phyloP scores from a whole-genome alignment of 2,797 vertebrate species.

The Agapornis canus region DNA sequence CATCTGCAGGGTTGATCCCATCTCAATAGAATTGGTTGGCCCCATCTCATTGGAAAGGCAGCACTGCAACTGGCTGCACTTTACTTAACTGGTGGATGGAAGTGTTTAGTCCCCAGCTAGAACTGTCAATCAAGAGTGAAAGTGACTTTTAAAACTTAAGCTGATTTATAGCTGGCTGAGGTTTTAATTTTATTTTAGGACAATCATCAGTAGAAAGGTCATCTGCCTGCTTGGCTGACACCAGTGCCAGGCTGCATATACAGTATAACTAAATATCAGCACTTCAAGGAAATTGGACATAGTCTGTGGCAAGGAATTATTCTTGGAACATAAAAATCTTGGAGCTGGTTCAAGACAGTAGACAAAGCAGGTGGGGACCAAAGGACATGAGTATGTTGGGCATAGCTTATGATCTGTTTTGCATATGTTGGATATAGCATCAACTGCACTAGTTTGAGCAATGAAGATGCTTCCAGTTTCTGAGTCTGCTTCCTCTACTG shows the following conservation, averaged over 20 bases:
- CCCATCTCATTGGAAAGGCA: not conserved
- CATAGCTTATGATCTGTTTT: not conserved
- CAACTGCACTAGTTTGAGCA: not conserved
- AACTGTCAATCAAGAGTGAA: not conserved
- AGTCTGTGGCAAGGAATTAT: not conserved
- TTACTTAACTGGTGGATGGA: not conserved
- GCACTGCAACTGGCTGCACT: not conserved
- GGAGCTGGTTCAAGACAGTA: not conserved
- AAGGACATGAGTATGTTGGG: not conserved
- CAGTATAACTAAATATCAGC: not conserved
- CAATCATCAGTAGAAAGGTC: not conserved
- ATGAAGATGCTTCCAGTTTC: not conserved
- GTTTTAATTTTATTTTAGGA: slow-evolving; percentile 26
- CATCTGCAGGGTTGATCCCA: not conserved
- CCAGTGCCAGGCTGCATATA: not conserved
- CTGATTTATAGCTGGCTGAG: not conserved
- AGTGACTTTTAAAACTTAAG: not conserved
- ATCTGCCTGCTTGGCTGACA: not conserved
- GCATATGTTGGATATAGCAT: not conserved
- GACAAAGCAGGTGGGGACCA: not conserved
- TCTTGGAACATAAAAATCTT: not conserved
- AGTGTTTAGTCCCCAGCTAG: not conserved
- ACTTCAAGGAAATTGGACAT: not conserved
- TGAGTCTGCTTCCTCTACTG: not conserved
- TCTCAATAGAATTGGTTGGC: not conserved